Evolutionary conservation across 2,888 invertebrate genomes (phyloP), one percentile per base, ranked within the genome.

Genomic region (Macrosiphum euphorbiae): DNA sequence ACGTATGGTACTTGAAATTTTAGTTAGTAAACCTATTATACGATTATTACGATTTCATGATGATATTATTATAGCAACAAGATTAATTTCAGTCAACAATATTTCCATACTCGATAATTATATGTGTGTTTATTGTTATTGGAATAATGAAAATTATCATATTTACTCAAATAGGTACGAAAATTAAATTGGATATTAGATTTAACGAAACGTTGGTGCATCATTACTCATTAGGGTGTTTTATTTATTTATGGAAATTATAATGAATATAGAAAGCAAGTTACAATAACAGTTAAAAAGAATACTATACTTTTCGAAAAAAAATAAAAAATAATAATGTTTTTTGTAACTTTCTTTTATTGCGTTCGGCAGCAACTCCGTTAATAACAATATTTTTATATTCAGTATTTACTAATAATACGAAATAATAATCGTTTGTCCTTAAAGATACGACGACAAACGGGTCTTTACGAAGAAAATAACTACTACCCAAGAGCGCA

Each of bases 361-460:
- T 35, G n/a, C 16, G 8, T 88, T 87, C 52, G 35, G 52, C 87
- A 50, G 50, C 35, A 16, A 52, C 50, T 88, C 35, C 2, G 20
- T 35, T 35, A 35, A n/a, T n/a, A 88, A 52, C 16, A 47, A 50
- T 86, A 86, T 86, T 86, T 47, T 85, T 85, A 85, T 85, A 47
- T 85, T 85, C 26, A 47, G 41, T 85, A 85, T 44, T 44, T 86
- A 44, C 28, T 86, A 86, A 86, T 86, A 86, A 86, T 28, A 86
- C 13, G 41, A 86, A 44, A 86, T 86, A 86, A 86, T 86, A 47
- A 86, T 86, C 47, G 86, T 86, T 86, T 86, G 86, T 86, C 28
- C 47, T 86, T 28, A 20, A 35, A 35, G 78, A 78, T 78, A 78
- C 35, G 13, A 44, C 47, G 16, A 44, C 26, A 16, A 47, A 86